Evolutionary conservation across 2,113 vertebrate species (phyloP).

Genomic region (Mesocricetus auratus): DNA sequence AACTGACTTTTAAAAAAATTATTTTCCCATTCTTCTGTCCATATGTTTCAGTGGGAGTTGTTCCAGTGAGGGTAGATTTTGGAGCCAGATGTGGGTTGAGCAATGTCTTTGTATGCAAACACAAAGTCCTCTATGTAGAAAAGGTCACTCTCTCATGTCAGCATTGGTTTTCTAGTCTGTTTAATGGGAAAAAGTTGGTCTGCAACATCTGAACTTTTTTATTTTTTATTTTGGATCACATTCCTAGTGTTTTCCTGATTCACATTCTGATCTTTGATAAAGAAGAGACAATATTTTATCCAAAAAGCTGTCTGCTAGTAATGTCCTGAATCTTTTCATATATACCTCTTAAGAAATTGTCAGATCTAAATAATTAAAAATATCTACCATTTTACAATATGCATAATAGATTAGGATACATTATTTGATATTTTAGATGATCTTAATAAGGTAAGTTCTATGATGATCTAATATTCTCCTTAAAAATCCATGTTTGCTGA

Average conservation of each 20-base stretch:
- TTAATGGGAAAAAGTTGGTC: conserved; percentile 61
- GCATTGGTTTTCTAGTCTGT: conserved; percentile 63
- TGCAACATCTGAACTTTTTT: conserved; percentile 36
- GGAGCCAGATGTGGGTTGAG: conserved; percentile 76
- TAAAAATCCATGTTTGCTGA: conserved; percentile 28
- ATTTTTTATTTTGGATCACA: conserved; percentile 60
- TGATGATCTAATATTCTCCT: conserved; percentile 10
- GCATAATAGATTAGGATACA: background rate
- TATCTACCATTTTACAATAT: conserved; percentile 26
- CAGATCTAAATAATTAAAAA: background rate
- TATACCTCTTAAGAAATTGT: conserved; percentile 24
- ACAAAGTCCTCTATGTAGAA: conserved; percentile 77
- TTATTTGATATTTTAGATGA: background rate
- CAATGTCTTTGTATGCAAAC: conserved; percentile 75
- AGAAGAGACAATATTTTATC: conserved; percentile 44
- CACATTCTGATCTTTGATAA: conserved; percentile 39
- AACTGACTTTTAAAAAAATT: conserved; percentile 72
- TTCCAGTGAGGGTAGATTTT: conserved; percentile 65
- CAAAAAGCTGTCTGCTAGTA: background rate
- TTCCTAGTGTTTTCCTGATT: conserved; percentile 64
- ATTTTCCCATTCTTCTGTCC: conserved; percentile 56
- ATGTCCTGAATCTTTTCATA: conserved; percentile 24
- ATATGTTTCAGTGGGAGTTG: conserved; percentile 73
- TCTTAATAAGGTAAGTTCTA: conserved; percentile 41
- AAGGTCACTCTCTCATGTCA: conserved; percentile 51